Base-by-base conservation (phyloP, 2,888 invertebrate species). In the Sminthurinus aureus region DNA sequence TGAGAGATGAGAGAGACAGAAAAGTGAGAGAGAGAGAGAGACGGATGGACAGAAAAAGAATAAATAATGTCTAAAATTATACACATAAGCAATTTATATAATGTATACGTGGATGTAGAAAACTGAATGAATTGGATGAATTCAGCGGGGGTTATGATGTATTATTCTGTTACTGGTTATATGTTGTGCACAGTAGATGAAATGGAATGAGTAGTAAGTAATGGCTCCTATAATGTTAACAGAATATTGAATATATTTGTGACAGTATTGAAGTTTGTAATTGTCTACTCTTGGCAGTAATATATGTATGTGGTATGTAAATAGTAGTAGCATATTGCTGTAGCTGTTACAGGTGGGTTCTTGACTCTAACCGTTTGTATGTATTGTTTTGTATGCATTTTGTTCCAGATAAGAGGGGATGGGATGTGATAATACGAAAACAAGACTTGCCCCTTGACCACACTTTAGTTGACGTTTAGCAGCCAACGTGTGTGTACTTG, bases 401-500 rank as follows among this genome's bases (percentile, higher is more conserved):
- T 58, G 58, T 58, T 58, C 38, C 58, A 58, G 58, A 58, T 58
- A 58, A 58, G 58, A 58, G 58, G 58, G 58, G 58, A 58, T 58
- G 58, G 58, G 58, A 58, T 58, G 58, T 58, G 18, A 26, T 74
- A 51, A 51, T 50, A 75, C 24, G 51, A 76, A 76, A 58, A 76
- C 58, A 76, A 51, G 76, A 20, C 76, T 76, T 50, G 50, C 58
- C 76, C 58, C 13, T 76, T 51, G 51, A 75, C 75, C 51, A 75
- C 24, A 50, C 51, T 50, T 75, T 75, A 51, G 52, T 75, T 76
- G 79, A 69, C 79, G 26, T 66, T 79, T 76, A 38, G 79, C 58
- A 52, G 74, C 74, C 83, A 83, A 83, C 75, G 79, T 80, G 74
- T 80, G 74, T 52, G 38, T 66, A 76, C 20, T 74, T n/a, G 18